Base-by-base conservation (phyloP, 2,888 invertebrate genomes). In the Drosophila barbarae region DNA sequence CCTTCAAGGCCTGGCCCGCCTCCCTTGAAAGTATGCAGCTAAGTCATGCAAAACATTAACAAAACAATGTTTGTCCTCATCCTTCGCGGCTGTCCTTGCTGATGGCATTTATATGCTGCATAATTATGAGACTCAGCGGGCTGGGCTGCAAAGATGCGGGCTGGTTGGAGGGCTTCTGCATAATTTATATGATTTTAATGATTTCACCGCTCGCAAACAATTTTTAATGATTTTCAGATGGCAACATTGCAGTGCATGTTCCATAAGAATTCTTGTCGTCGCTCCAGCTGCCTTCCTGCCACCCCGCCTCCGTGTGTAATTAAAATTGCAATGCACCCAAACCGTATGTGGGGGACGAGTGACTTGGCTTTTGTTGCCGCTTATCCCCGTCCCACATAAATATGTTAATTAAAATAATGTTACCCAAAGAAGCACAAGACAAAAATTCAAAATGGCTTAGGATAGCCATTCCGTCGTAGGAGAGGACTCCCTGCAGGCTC, bases 391-490 rank as follows among this genome's bases (percentile, higher is more conserved):
- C 72, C 67, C 68, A 55, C 69, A 82, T 85, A 86, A 86, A 86
- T 86, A 86, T 86, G 85, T 86, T 86, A 86, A 86, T 86, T 86
- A 86, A 86, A 86, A 86, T 86, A 86, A 86, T 86, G 85, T 85
- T 85, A 82, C 86, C 76, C 82, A 69, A 74, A 72, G 76, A 72
- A 77, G 71, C 60, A 51, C 46, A 42, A 47, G 39, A 64, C 60
- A 73, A 72, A 69, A 77, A 68, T 35, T 51, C 49, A 52, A 68
- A 81, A 84, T 73, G 84, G 82, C 79, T 80, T 80, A 79, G 80
- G 84, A 81, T 82, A 76, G 80, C 79, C 46, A 8, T 68, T 52
- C 67, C 56, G 67, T 67, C 57, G 55, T 38, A 44, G 50, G 47
- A 51, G 51, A 49, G 57, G 51, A 38, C 38, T 72, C 80, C 86